These are phyloP conservation scores for Cataglyphis rosenhaueri DNA, from an alignment of 2,888 invertebrate species.

Conservation along the genomic window DNA sequence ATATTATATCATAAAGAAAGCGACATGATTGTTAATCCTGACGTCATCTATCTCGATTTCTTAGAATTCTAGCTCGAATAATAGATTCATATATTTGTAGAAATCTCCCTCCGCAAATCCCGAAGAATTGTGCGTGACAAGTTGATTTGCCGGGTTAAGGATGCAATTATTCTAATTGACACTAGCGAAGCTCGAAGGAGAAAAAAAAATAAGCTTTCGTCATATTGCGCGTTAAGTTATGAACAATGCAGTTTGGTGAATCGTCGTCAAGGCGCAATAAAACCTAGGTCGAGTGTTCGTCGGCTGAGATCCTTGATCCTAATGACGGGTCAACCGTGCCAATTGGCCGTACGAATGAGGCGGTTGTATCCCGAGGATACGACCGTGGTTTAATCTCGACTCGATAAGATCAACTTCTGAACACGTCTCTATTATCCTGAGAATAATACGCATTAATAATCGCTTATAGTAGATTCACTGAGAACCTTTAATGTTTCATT, in stretches of 20 bases:
- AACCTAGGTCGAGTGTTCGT: conserved; percentile 67
- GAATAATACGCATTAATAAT: neutral
- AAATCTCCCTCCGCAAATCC: neutral
- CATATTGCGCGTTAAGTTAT: conserved; percentile 45
- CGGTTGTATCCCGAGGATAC: conserved; percentile 63
- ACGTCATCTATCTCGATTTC: neutral
- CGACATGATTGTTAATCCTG: neutral
- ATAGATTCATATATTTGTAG: neutral
- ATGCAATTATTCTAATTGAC: conserved; percentile 33
- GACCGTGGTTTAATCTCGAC: conserved; percentile 51
- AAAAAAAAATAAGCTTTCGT: conserved; percentile 49
- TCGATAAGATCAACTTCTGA: conserved; percentile 54
- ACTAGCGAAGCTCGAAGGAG: neutral
- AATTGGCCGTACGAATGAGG: conserved; percentile 78
- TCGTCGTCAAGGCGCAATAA: conserved; percentile 66
- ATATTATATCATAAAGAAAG: neutral
- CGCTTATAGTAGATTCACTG: neutral
- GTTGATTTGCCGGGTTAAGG: conserved; percentile 14
- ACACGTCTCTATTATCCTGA: neutral
- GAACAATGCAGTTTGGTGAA: conserved; percentile 49
- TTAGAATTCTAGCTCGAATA: neutral
- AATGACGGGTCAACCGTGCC: conserved; percentile 84
- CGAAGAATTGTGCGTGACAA: conserved; percentile 1
- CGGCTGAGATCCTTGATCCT: conserved; percentile 83
- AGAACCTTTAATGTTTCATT: neutral